These are phyloP conservation scores for Rynchops niger DNA, from an alignment of 2,113 vertebrate species.

Conservation along the genomic window DNA sequence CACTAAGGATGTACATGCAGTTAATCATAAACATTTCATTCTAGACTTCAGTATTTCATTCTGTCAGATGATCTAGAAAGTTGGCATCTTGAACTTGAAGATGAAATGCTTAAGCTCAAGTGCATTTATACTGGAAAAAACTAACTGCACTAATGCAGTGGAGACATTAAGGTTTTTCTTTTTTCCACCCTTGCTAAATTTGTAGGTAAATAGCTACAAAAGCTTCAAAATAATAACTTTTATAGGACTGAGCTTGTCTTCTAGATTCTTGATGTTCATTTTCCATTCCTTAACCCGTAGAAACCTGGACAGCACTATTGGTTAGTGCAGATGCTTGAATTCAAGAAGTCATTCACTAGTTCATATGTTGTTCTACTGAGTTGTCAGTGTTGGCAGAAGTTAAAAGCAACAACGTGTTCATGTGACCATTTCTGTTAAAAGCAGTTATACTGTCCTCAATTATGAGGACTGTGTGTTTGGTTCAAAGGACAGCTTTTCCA, in stretches of 20 bases:
- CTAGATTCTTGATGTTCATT: not conserved
- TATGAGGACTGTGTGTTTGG: not conserved
- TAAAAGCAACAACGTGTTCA: not conserved
- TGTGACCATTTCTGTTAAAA: conserved; percentile 23
- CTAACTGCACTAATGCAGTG: not conserved
- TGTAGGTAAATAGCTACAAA: not conserved
- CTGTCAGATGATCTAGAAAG: not conserved
- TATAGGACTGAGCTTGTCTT: not conserved
- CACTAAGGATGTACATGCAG: not conserved
- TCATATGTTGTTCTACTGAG: not conserved
- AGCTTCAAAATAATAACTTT: not conserved
- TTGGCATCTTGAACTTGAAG: not conserved
- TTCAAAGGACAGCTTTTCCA: not conserved
- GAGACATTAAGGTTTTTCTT: not conserved
- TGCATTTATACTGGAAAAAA: not conserved
- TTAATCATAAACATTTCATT: not conserved
- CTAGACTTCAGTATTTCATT: not conserved
- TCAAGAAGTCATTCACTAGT: not conserved
- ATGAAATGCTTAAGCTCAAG: not conserved
- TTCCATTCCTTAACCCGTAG: not conserved
- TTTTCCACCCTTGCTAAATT: not conserved
- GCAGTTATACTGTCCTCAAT: not conserved
- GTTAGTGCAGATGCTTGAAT: not conserved
- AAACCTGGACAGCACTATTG: not conserved
- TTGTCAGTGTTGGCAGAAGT: not conserved